Percentiles rank a stretch among this genome's conserved stretches.
Evolutionary conservation across 2,113 vertebrate genomes (phyloP).

Genomic region (Callipepla squamata): DNA sequence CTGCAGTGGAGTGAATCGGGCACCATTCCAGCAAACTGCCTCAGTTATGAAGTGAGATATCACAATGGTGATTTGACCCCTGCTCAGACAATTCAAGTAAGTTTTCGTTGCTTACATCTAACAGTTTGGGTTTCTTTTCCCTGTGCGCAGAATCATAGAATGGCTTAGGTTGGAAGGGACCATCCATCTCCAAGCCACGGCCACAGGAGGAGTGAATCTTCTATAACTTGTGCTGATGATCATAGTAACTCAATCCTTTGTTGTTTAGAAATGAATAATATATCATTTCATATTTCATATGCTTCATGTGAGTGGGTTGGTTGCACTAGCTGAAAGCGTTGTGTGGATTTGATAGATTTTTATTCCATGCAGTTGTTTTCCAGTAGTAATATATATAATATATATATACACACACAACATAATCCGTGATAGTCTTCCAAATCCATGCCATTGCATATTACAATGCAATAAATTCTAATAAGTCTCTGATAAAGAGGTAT

Average conservation of each 20-base stretch:
- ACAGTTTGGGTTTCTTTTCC: background rate
- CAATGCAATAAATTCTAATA: background rate
- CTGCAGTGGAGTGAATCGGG: slow-evolving; percentile 49
- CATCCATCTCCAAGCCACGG: too few species aligned
- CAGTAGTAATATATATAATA: background rate
- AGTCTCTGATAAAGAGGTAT: background rate
- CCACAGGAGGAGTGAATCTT: background rate
- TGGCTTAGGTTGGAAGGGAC: too few species aligned
- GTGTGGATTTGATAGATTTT: background rate
- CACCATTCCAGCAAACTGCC: background rate
- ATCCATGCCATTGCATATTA: background rate
- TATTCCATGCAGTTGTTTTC: background rate
- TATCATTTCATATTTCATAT: too few species aligned
- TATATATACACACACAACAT: background rate
- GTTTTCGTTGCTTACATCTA: background rate
- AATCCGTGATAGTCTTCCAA: background rate
- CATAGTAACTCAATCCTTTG: background rate
- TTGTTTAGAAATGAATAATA: background rate
- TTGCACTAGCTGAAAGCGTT: background rate
- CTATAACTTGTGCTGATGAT: background rate
- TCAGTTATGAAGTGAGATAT: slow-evolving; percentile 33
- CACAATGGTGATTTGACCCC: background rate
- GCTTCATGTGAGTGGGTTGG: background rate
- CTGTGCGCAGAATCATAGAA: background rate
- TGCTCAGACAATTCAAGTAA: background rate